Base-by-base conservation (phyloP, 2,797 vertebrate species). In the Centropyge bicolor region DNA sequence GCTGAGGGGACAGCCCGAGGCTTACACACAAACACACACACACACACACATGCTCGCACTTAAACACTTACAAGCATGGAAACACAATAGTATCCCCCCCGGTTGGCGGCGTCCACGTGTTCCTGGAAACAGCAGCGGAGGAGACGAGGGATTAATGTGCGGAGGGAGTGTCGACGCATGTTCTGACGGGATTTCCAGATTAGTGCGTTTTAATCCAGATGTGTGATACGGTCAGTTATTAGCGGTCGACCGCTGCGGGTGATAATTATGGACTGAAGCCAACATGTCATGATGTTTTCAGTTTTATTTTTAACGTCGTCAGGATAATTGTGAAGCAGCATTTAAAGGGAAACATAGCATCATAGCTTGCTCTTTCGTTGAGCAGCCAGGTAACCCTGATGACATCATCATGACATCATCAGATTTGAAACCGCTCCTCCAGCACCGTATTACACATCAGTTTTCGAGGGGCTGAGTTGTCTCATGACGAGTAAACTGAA, bases 1-100 rank as follows among this genome's bases (percentile, higher is more conserved):
- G 89, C 90, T 91, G 87, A 89, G 83, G 88, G 91, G 89, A 87
- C 88, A 75, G 85, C 91, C 87, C 24, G 55, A 59, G 87, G 88
- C 90, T 64, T 38, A 79, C 84, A 70, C 82, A 81, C 84, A 78
- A 4, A 69, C 69, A 66, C 60, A 68, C 49, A 70, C 62, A 40
- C 70, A 69, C 45, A 49, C 84, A 78, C 87, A 86, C 63, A 70
- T 41, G 61, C 75, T 41, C 38, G 52, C 87, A 82, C 87, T 85
- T 83, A 89, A 87, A 86, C 84, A 84, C 81, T 86, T 88, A 85
- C 67, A 74, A 90, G 81, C 71, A 10, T 66, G 69, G 88, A 70
- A 89, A 90, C 89, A 88, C 90, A 86, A 76, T 41, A n/a, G 78
- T 54, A 54, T 85, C 59, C 83, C 74, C 74, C 65, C 3, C 2